Conservation (phyloP, 2,113 vertebrate genomes). For the Brienomyrus brachyistius region DNA sequence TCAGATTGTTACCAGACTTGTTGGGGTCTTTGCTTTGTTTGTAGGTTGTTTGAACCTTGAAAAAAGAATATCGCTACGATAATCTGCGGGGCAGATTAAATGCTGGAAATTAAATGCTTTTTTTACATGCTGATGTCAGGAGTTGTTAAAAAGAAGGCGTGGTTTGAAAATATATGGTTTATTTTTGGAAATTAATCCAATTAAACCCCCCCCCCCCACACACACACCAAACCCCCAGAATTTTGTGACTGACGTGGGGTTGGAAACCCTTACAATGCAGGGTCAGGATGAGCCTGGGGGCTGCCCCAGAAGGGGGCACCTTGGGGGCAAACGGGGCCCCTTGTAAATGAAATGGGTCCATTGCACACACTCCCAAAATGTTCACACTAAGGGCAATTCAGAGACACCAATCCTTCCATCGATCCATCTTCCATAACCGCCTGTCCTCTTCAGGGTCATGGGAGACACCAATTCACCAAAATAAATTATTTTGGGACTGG, state of each 20-base stretch:
- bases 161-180: background rate
- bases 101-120: background rate
- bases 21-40: too few species aligned
- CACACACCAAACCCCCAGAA: too few species aligned
- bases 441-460: background rate
- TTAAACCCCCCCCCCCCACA: too few species aligned
- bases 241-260: too few species aligned
- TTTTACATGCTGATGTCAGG: background rate
- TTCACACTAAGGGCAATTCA: background rate
- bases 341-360: background rate
- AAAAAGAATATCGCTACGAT: too few species aligned
- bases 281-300: background rate
- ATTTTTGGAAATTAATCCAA: background rate
- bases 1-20: too few species aligned
- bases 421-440: background rate
- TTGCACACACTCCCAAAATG: background rate
- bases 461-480: background rate
- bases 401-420: background rate
- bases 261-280: too few species aligned
- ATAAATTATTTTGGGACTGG: background rate
- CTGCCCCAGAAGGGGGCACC: background rate
- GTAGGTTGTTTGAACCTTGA: too few species aligned
- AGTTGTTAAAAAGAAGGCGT: background rate
- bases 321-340: background rate
- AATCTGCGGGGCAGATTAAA: background rate